Base-by-base conservation (phyloP, 2,797 vertebrate genomes). In the Gambusia yucatana region DNA sequence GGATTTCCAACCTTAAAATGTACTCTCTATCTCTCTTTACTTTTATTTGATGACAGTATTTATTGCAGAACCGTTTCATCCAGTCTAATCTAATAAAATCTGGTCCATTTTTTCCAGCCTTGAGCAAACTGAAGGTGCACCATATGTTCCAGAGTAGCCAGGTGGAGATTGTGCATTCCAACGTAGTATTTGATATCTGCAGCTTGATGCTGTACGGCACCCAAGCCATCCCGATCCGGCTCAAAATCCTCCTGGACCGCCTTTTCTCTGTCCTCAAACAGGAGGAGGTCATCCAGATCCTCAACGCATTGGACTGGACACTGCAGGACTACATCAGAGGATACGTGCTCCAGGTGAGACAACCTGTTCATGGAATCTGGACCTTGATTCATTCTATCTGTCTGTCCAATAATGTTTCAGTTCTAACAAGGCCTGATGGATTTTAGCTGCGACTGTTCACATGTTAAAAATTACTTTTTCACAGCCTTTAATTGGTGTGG, bases 111-210 rank as follows among this genome's bases (percentile, higher is more conserved):
- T 0, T 90, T 90, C 20, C 86, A 99, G 98, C 98, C 50, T 93
- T 99, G 74, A 98, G 98, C 91, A 99, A 99, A 88, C 93, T 99
- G 90, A 97, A 98, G 95, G 94, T 97, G 86, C 98, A 98, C 47
- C 95, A 97, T 50, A 87, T 97, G 90, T 98, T 97, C 84, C 97
- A 98, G 75, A 94, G 97, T 79, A 97, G 97, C 92, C 98, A 98
- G 93, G 98, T 99, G 93, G 98, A 99, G 95, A 98, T 99, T 13
- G 98, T 99, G 82, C 98, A 99, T 92, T 98, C 97, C 94, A 98
- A 97, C 63, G 98, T 98, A 92, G 98, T 99, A 81, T 99, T 99
- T 61, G 98, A 98, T 80, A 98, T 99, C 83, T 97, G 98, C 94
- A 99, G 98, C 93, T 95, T 99, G 88, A 98, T 99, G 97, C 90